Percentiles rank a stretch among this genome's conserved stretches.
Conservation (phyloP, 2,113 vertebrate genomes). For the Zosterops lateralis region DNA sequence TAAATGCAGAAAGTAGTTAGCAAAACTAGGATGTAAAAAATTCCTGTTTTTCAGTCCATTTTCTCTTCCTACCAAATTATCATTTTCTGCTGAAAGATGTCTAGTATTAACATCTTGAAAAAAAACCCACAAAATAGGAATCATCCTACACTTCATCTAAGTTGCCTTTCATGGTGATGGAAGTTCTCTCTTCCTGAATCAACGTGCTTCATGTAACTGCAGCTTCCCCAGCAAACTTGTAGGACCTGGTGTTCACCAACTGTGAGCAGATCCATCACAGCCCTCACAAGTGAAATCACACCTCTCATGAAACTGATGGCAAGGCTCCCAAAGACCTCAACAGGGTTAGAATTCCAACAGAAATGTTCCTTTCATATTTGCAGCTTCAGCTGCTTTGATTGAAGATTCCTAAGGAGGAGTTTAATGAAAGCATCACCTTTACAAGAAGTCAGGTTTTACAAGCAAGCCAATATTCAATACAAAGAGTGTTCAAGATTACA, state of each 20-base stretch:
- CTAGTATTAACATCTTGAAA: background rate
- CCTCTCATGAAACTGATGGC: background rate
- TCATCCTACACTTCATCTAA: background rate
- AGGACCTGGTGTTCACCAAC: background rate
- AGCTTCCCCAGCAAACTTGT: background rate
- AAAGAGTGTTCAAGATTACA: background rate
- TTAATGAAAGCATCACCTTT: background rate
- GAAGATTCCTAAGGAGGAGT: background rate
- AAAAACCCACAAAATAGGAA: background rate
- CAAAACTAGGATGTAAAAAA: background rate
- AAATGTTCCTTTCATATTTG: background rate
- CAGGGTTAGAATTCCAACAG: background rate
- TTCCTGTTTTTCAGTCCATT: background rate
- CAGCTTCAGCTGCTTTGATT: background rate
- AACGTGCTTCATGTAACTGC: accelerated
- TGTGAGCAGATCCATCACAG: background rate
- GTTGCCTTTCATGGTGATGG: background rate
- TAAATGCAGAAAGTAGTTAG: background rate
- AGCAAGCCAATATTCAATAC: background rate
- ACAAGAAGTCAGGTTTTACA: background rate
- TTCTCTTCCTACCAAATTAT: background rate
- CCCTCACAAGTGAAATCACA: background rate
- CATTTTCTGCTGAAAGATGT: background rate
- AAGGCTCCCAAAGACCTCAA: background rate
- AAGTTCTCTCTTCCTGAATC: background rate